A percentile compares a stretch with the other conserved stretches of the same genome.
Evolutionary conservation across 2,113 vertebrate species (phyloP).

Genomic region (Chaetorhynchus papuensis): DNA sequence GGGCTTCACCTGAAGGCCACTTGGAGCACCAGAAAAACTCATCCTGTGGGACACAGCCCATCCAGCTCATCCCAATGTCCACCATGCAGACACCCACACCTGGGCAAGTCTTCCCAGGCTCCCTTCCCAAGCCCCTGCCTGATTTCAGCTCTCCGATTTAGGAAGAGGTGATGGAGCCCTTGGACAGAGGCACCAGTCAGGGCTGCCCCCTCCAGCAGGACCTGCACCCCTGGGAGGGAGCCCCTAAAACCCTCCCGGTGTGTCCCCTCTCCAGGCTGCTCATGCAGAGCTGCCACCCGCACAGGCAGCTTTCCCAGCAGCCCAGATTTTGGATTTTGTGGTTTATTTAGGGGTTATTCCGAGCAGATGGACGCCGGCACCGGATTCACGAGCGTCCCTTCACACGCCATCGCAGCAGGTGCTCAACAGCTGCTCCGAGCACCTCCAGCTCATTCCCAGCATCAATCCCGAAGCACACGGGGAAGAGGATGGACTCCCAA

Average conservation of each 20-base stretch:
- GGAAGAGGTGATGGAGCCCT: background rate
- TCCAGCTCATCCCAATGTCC: background rate
- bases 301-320: background rate
- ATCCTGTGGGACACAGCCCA: background rate
- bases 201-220: background rate
- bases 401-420: fast-evolving
- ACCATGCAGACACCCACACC: background rate
- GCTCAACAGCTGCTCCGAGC: background rate
- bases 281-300: background rate
- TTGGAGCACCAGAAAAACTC: background rate
- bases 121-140: background rate
- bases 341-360: fast-evolving
- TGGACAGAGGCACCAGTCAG: background rate
- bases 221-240: background rate
- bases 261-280: background rate
- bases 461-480: fast-evolving
- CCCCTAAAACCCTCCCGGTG: fast-evolving
- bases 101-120: background rate
- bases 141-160: background rate
- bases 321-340: fast-evolving
- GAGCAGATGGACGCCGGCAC: background rate
- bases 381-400: fast-evolving
- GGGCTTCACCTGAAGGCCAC: background rate
- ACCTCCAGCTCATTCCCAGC: background rate
- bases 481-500: background rate